Conservation (phyloP, 2,888 invertebrate species). For the Eugnorisma glareosa region DNA sequence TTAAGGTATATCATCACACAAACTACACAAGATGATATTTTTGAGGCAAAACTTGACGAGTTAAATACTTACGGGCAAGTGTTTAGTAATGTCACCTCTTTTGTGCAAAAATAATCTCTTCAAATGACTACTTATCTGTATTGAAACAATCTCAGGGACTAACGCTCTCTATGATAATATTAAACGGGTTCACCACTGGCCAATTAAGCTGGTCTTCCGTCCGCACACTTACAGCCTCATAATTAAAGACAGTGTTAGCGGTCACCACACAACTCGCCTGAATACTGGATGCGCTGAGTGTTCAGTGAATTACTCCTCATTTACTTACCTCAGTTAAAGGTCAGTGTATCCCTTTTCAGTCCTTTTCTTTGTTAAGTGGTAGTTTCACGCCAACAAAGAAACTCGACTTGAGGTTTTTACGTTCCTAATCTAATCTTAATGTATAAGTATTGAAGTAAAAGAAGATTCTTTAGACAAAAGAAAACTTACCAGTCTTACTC, state of each 20-base stretch:
- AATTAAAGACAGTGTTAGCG: conserved; percentile 65
- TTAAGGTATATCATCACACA: background rate
- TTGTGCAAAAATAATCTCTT: background rate
- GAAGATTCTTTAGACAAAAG: background rate
- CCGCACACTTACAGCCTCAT: conserved; percentile 55
- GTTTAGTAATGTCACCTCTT: background rate
- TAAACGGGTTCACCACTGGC: background rate
- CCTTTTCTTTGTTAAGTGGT: background rate
- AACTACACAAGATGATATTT: background rate
- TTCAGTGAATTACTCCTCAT: conserved; percentile 67
- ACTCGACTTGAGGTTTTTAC: background rate
- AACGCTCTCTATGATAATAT: background rate
- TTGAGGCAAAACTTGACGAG: background rate
- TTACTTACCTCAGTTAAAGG: conserved; percentile 58
- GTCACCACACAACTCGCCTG: conserved; percentile 59
- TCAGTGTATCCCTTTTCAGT: conserved; percentile 10
- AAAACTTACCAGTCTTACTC: background rate
- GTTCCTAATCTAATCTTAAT: conserved; percentile 4
- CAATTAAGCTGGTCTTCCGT: background rate
- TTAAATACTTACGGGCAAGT: too few species aligned
- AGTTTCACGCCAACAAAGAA: conserved; percentile 17
- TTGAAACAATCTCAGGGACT: background rate
- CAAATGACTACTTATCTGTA: background rate
- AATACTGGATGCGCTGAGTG: background rate
- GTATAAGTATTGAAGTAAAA: background rate